Evolutionary conservation across 2,888 invertebrate species (phyloP).

Genomic region (Tenthredo amoena): DNA sequence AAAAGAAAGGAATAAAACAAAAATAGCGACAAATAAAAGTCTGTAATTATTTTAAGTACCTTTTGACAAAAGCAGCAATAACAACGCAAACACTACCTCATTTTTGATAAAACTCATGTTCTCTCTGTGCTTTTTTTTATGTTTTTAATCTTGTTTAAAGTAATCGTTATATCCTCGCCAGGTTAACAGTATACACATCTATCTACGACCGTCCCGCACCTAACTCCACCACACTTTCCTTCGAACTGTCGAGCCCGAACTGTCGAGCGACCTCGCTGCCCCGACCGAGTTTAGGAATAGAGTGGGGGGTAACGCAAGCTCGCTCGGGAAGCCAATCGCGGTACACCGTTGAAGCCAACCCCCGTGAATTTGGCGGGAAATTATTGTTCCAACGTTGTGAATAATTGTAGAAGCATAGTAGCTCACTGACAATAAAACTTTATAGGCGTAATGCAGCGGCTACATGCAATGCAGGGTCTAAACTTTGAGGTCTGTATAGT

Average conservation of each 20-base stretch:
- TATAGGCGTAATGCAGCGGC: neutral
- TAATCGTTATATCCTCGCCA: neutral
- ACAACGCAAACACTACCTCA: slow-evolving; percentile 20
- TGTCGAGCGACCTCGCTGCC: slow-evolving; percentile 24
- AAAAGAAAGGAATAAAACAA: neutral
- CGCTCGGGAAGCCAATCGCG: slow-evolving; percentile 40
- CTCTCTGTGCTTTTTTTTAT: neutral
- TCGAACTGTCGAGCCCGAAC: slow-evolving; percentile 62
- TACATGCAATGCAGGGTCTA: neutral
- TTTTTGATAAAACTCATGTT: neutral
- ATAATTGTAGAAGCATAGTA: neutral
- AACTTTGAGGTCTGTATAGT: neutral
- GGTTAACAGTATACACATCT: slow-evolving; percentile 3
- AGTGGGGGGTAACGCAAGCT: slow-evolving; percentile 42
- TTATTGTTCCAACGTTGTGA: slow-evolving; percentile 53
- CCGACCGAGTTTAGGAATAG: slow-evolving; percentile 3
- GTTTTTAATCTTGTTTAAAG: slow-evolving; percentile 33
- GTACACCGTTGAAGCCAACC: slow-evolving; percentile 27
- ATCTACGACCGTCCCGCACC: slow-evolving; percentile 54
- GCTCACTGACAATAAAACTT: neutral
- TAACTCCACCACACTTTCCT: slow-evolving; percentile 63
- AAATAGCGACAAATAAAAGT: neutral
- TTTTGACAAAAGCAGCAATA: slow-evolving; percentile 20
- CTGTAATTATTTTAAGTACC: slow-evolving; percentile 6
- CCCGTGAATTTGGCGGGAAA: slow-evolving; percentile 64